Conservation (phyloP, 1,140 invertebrate species). For the Aphaenogaster rudis region DNA sequence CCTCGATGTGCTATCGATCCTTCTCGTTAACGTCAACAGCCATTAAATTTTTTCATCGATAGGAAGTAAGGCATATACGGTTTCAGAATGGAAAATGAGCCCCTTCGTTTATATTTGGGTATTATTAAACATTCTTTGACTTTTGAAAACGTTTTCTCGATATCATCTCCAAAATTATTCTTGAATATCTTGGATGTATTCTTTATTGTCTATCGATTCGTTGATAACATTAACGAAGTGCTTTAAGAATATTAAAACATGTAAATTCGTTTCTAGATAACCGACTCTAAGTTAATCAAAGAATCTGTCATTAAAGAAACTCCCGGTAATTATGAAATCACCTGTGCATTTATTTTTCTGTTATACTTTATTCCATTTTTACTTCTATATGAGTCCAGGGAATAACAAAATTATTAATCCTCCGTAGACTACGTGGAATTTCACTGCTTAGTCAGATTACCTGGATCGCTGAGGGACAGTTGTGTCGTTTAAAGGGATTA, state of each 20-base stretch:
- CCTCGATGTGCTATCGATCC: constrained; percentile 20
- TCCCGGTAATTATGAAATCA: no score
- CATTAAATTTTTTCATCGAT: constrained; percentile 61
- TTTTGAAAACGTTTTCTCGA: neutral
- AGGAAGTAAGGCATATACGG: constrained; percentile 24
- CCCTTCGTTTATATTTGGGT: neutral
- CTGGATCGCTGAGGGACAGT: no score
- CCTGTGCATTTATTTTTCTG: neutral
- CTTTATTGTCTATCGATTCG: neutral
- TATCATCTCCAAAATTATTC: neutral
- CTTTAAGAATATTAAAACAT: neutral
- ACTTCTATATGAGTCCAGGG: neutral
- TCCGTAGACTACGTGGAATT: no score
- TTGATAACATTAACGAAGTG: neutral
- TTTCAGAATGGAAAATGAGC: constrained; percentile 47
- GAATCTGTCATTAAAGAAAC: neutral
- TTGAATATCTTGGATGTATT: constrained; percentile 1
- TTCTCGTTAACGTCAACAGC: constrained; percentile 22
- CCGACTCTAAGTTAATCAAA: neutral
- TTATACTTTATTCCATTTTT: neutral
- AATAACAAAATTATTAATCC: neutral
- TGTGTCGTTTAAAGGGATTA: no score
- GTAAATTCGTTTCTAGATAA: neutral
- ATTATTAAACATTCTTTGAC: neutral
- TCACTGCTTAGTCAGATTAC: no score